Conservation (phyloP, 2,113 vertebrate species). For the Dolichallabes microphthalmus region DNA sequence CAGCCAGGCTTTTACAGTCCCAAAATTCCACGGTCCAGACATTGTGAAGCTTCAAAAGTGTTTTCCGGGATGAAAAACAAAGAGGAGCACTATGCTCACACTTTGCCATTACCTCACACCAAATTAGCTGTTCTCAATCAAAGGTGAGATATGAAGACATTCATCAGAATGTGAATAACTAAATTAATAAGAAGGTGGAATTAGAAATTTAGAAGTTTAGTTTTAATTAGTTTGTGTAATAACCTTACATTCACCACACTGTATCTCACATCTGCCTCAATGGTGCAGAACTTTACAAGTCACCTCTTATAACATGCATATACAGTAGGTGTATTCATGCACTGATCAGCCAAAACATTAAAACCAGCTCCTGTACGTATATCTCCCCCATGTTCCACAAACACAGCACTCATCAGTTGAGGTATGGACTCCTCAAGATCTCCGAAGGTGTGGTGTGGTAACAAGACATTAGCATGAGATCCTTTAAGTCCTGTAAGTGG, state of each 20-base stretch:
- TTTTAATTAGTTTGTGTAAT: background rate
- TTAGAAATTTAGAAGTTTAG: background rate
- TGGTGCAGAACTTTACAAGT: background rate
- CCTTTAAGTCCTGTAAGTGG: too few species aligned
- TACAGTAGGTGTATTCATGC: too few species aligned
- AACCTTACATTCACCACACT: background rate
- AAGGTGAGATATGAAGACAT: background rate
- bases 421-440: too few species aligned
- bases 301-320: background rate
- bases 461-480: too few species aligned
- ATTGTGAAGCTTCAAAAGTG: conserved; percentile 22
- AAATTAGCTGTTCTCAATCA: conserved; percentile 21
- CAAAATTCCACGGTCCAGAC: conserved; percentile 39
- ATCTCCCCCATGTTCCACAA: too few species aligned
- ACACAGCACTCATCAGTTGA: too few species aligned
- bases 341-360: too few species aligned
- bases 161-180: background rate
- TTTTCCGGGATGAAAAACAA: conserved; percentile 18
- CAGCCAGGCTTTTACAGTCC: conserved; percentile 50
- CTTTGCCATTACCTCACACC: conserved; percentile 25
- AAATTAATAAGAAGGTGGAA: background rate
- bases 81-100: conserved; percentile 24
- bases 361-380: too few species aligned
- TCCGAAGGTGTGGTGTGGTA: too few species aligned
- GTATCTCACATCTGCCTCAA: background rate